A percentile compares a stretch with the other conserved stretches of the same genome.
Evolutionary conservation across 2,888 invertebrate species (phyloP).

Genomic region (Aelia acuminata): DNA sequence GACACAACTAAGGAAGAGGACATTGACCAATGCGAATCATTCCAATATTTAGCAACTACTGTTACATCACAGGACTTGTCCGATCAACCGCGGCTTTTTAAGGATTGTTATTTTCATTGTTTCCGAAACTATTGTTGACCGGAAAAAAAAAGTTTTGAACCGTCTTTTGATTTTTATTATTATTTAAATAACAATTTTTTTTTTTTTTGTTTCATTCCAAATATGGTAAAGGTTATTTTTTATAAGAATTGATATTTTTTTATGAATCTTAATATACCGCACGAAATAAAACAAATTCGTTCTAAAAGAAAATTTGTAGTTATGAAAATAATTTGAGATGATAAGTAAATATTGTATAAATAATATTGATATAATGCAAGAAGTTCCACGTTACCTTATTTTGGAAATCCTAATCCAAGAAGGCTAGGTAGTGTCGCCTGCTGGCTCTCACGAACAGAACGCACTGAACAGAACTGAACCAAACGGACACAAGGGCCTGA

Average conservation of each 20-base stretch:
- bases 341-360: too few species aligned
- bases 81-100: neutral
- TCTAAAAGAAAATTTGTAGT: too few species aligned
- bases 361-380: neutral
- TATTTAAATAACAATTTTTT: too few species aligned
- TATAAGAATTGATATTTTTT: too few species aligned
- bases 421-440: neutral
- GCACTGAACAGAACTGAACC: slow-evolving; percentile 41
- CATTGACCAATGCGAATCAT: neutral
- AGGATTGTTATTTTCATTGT: neutral
- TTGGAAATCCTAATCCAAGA: slow-evolving; percentile 44
- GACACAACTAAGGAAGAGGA: slow-evolving; percentile 5
- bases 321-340: too few species aligned
- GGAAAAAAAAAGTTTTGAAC: neutral
- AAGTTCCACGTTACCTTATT: neutral
- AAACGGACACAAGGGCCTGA: slow-evolving; percentile 27
- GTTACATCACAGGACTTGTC: neutral
- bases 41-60: slow-evolving; percentile 16
- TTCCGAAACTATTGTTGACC: neutral
- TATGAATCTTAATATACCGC: too few species aligned
- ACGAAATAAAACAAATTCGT: too few species aligned
- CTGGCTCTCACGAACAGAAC: slow-evolving; percentile 34
- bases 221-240: too few species aligned
- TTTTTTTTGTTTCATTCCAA: too few species aligned
- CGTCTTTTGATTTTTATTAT: neutral